Evolutionary conservation across 2,797 vertebrate species (phyloP).

Genomic region (Monodelphis domestica): DNA sequence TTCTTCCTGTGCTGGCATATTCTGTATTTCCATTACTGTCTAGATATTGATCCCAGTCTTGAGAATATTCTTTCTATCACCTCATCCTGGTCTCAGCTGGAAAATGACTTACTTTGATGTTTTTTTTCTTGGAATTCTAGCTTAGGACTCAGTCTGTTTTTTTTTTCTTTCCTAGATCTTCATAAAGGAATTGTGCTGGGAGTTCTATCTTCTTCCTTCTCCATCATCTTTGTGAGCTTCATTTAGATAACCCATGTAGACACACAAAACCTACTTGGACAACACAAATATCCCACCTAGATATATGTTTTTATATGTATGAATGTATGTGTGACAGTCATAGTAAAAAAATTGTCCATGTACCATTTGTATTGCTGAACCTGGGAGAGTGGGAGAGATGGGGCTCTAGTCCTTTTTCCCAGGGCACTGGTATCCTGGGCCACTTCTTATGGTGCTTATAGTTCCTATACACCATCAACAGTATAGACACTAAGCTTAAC

Average conservation of each 20-base stretch:
- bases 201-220: not conserved
- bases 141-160: not conserved
- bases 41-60: not conserved
- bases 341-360: too few relatives aligned
- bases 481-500: too few relatives aligned
- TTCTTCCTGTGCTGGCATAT: not conserved
- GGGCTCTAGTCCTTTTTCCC: not conserved
- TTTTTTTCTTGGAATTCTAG: not conserved
- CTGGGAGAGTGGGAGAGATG: not conserved
- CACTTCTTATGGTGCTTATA: too few relatives aligned
- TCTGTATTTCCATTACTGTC: not conserved
- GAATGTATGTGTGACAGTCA: too few relatives aligned
- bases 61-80: not conserved
- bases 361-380: not conserved
- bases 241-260: not conserved
- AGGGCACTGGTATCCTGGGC: too few relatives aligned
- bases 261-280: not conserved
- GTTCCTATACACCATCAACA: too few relatives aligned
- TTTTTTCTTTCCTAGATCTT: too few relatives aligned
- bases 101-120: not conserved
- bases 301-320: too few relatives aligned
- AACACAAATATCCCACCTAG: not conserved
- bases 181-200: not conserved
- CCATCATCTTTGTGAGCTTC: not conserved
- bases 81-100: not conserved